Evolutionary conservation across 2,113 vertebrate species (phyloP).

Genomic region (Amblyornis subalaris): DNA sequence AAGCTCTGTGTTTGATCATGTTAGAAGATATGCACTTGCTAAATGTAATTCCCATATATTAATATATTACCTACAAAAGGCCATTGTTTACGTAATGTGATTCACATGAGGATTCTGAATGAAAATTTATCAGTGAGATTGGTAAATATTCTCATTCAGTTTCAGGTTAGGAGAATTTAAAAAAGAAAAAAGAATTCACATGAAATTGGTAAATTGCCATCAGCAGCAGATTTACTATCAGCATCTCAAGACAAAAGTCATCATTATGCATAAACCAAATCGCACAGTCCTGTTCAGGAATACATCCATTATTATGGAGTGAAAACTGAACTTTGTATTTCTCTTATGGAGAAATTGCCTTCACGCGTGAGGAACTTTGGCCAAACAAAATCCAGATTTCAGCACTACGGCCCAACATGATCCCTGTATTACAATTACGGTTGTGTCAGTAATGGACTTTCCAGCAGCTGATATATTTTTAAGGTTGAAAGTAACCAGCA

Average conservation of each 20-base stretch:
- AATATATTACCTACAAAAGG: conserved; percentile 63
- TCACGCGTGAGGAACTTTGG: not conserved
- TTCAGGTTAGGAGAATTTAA: conserved; percentile 18
- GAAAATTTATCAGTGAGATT: conserved; percentile 56
- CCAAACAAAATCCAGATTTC: not conserved
- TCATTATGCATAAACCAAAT: conserved; percentile 25
- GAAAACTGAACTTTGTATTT: not conserved
- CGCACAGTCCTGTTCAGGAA: not conserved
- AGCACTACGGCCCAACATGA: not conserved
- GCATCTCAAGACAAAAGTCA: conserved; percentile 37
- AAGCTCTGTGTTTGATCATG: conserved; percentile 64
- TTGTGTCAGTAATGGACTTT: not conserved
- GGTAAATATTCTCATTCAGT: conserved; percentile 53
- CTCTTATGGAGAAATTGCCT: not conserved
- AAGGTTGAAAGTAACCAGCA: not conserved
- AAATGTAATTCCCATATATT: conserved; percentile 70
- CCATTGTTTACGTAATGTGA: conserved; percentile 58
- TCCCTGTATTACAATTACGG: not conserved
- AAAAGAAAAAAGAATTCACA: not conserved
- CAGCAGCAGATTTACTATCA: conserved; percentile 26
- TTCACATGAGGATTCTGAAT: conserved; percentile 50
- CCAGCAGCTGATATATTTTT: not conserved
- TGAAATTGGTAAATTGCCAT: not conserved
- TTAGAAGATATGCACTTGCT: conserved; percentile 61
- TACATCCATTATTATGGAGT: not conserved